Percentiles rank a stretch among this genome's conserved stretches.
phyloP scores from a whole-genome alignment of 2,888 invertebrate genomes.

The Neoascia interrupta region DNA sequence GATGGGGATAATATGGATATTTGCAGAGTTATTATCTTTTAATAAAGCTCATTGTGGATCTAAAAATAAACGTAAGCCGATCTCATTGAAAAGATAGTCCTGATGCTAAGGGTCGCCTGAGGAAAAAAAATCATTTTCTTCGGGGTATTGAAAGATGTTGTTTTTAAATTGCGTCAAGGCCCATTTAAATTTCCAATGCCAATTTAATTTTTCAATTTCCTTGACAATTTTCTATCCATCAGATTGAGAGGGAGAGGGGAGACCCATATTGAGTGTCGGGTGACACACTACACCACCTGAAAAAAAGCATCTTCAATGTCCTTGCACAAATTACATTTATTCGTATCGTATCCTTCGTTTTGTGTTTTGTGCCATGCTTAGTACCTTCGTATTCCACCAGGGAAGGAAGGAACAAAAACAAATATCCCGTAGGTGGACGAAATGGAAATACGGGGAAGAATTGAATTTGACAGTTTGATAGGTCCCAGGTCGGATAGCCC shows the following conservation, averaged over 20 bases:
- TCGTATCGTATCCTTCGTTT: slow-evolving; percentile 8
- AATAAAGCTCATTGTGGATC: slow-evolving; percentile 28
- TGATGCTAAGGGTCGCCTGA: too few species aligned
- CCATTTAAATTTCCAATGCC: neutral
- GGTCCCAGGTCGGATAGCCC: slow-evolving; percentile 11
- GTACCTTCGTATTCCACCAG: slow-evolving; percentile 9
- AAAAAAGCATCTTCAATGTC: slow-evolving; percentile 43
- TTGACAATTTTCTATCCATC: slow-evolving; percentile 38
- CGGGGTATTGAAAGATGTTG: neutral
- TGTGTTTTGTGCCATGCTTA: neutral
- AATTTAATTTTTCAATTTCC: slow-evolving; percentile 41
- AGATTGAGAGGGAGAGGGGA: neutral
- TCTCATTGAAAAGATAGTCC: too few species aligned
- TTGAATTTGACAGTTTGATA: slow-evolving; percentile 65
- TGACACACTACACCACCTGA: slow-evolving; percentile 20
- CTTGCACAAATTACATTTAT: slow-evolving; percentile 60
- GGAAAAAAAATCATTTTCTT: too few species aligned
- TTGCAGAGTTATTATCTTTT: slow-evolving; percentile 46
- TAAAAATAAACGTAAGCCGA: slow-evolving; percentile 14
- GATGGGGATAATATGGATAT: slow-evolving; percentile 46
- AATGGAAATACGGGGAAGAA: slow-evolving; percentile 59
- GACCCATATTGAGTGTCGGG: slow-evolving; percentile 31
- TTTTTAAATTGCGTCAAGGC: neutral
- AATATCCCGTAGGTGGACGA: slow-evolving; percentile 48
- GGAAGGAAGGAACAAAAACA: slow-evolving; percentile 6